Base-by-base conservation (phyloP, 2,797 vertebrate species). In the Schizopygopsis malacanthus region DNA sequence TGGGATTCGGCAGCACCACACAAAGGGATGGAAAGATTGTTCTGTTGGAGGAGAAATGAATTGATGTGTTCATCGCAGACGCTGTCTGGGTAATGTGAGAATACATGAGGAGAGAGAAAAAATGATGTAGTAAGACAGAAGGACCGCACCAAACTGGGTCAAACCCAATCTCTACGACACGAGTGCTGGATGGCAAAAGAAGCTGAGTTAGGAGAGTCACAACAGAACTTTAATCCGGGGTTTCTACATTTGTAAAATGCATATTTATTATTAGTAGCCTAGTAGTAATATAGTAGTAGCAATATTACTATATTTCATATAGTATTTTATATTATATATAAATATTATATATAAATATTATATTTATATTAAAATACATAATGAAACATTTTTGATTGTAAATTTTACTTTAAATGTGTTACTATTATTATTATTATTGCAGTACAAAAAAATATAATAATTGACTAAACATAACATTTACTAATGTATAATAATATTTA, bases 21-120 rank as follows among this genome's bases (percentile, higher is more conserved):
- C 69, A 75, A 63, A 50, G 71, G 1, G 25, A 75, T 16, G 41
- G n/a, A 73, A 39, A 12, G 37, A 81, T 39, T 52, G 79, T 70
- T 69, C 79, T 52, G 61, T 13, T 37, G 20, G 15, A 82, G 50
- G 67, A 43, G 25, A 73, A 73, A 83, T n/a, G 1, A 82, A 71
- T 28, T 13, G 6, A 54, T 67, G 67, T 28, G 39, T 59, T 61
- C 69, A 33, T 73, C 52, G 15, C 16, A 13, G n/a, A 61, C 37
- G 16, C 22, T 61, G 77, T 43, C 56, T 6, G 2, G 12, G 37
- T 25, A 75, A 56, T 1, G 41, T 63, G 54, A 43, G 28, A 83
- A 41, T 11, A 61, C 33, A 41, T 22, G 47, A 37, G 78, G 41
- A 15, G 59, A 18, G 50, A 39, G 39, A 63, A 50, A 45, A 10